These are phyloP conservation scores for Esox masquinongy DNA, from an alignment of 2,797 vertebrate species.

Conservation along the genomic window DNA sequence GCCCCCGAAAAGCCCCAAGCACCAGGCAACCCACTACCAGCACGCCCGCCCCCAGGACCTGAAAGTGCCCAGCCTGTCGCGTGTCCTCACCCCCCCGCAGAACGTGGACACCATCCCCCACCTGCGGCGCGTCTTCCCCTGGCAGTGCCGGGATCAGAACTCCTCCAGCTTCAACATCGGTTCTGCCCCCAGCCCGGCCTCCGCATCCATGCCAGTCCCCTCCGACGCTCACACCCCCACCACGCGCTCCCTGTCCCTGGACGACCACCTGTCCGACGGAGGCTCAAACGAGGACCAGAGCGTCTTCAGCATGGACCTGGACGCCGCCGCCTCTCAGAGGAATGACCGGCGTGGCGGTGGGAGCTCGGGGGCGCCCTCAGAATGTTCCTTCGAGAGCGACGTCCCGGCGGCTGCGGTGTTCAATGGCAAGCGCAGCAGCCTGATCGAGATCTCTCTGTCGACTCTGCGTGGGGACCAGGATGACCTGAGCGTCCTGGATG, in stretches of 20 bases:
- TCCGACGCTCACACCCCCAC: slow-evolving; percentile 21
- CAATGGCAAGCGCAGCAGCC: slow-evolving; percentile 76
- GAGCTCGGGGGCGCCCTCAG: slow-evolving; percentile 80
- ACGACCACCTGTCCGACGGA: slow-evolving; percentile 66
- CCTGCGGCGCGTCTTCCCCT: slow-evolving; percentile 80
- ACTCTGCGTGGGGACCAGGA: slow-evolving; percentile 70
- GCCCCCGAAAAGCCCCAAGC: slow-evolving; percentile 86
- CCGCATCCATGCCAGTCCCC: background rate
- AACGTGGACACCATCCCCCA: slow-evolving; percentile 89
- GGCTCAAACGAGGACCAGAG: slow-evolving; percentile 72
- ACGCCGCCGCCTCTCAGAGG: slow-evolving; percentile 47
- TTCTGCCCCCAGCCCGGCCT: slow-evolving; percentile 30
- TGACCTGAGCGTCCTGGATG: slow-evolving; percentile 70
- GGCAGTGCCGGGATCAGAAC: slow-evolving; percentile 69
- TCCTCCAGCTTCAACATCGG: slow-evolving; percentile 69
- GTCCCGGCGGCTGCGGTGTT: slow-evolving; percentile 59
- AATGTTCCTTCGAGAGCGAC: slow-evolving; percentile 82
- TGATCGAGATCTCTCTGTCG: slow-evolving; percentile 86
- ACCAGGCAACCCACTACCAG: slow-evolving; percentile 47
- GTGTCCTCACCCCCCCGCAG: slow-evolving; percentile 80
- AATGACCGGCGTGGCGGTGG: slow-evolving; percentile 57
- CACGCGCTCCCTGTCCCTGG: slow-evolving; percentile 42
- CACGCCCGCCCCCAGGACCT: slow-evolving; percentile 72
- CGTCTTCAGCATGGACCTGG: slow-evolving; percentile 75
- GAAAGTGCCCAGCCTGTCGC: slow-evolving; percentile 74